Evolutionary conservation across 2,888 invertebrate genomes (phyloP).

Genomic region (Campoplex nolae): DNA sequence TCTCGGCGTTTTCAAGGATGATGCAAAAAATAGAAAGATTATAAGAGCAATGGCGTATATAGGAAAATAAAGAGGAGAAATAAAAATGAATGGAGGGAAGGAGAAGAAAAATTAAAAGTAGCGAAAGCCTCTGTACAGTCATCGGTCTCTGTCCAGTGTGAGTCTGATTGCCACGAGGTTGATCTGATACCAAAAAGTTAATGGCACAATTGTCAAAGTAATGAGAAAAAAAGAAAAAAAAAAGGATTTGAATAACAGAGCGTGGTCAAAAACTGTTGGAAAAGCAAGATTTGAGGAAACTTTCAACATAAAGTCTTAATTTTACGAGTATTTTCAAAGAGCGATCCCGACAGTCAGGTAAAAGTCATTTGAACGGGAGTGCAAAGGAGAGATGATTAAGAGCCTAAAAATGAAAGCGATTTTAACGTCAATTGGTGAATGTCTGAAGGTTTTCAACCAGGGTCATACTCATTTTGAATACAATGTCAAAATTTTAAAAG

Average conservation of each 20-base stretch:
- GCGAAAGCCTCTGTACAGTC: not conserved
- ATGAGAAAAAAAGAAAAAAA: not conserved
- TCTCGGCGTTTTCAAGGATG: conserved; percentile 19
- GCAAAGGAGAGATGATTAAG: not conserved
- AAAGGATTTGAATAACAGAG: too few species aligned
- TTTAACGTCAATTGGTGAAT: not conserved
- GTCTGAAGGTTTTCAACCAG: not conserved
- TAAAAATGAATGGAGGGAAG: not conserved
- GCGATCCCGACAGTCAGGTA: not conserved
- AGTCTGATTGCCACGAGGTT: not conserved
- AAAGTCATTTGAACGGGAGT: not conserved
- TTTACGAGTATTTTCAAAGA: not conserved
- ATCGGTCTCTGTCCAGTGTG: not conserved
- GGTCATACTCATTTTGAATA: conserved; percentile 10
- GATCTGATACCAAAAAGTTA: not conserved
- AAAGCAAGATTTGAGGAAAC: not conserved
- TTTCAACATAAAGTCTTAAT: not conserved
- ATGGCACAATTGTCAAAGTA: not conserved
- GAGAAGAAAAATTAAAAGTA: not conserved
- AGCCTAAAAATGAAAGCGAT: not conserved
- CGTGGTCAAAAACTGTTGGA: too few species aligned
- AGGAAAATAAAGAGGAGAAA: not conserved
- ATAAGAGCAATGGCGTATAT: not conserved
- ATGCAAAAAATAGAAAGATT: conserved; percentile 4
- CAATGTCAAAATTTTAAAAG: conserved; percentile 20